phyloP scores from a whole-genome alignment of 2,797 vertebrate species.

The Malacoraja senta region DNA sequence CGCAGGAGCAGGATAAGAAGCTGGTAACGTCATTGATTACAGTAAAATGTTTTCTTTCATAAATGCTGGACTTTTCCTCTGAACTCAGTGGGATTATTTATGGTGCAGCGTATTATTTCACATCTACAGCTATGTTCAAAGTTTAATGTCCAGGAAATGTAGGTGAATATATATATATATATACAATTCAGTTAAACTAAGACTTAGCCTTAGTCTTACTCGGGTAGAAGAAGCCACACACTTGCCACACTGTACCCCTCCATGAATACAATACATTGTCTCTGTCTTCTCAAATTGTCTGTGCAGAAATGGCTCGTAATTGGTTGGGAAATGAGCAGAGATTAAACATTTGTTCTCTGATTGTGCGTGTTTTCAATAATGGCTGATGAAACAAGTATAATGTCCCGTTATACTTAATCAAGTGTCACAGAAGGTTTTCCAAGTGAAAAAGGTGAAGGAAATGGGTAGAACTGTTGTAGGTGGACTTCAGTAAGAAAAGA shows the following conservation, averaged over 20 bases:
- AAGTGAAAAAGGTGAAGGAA: not conserved
- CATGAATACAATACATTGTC: too few relatives aligned
- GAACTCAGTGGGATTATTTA: not conserved
- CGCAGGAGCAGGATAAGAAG: slow-evolving; percentile 76
- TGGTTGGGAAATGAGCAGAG: not conserved
- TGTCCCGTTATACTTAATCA: not conserved
- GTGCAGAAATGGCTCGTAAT: not conserved
- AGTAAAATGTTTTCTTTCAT: too few relatives aligned
- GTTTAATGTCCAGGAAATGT: not conserved
- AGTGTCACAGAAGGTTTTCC: not conserved
- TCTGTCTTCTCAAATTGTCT: not conserved
- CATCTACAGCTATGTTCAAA: not conserved
- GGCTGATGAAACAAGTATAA: too few relatives aligned
- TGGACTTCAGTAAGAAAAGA: not conserved
- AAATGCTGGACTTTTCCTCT: not conserved
- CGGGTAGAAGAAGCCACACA: not conserved
- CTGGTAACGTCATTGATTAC: slow-evolving; percentile 6
- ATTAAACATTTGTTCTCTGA: not conserved
- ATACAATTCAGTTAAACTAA: not conserved
- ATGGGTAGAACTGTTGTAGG: not conserved
- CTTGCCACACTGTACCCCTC: too few relatives aligned
- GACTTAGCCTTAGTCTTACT: not conserved
- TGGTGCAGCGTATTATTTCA: not conserved
- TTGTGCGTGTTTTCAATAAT: not conserved
- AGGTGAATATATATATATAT: not conserved